Conservation (phyloP, 2,888 invertebrate species). For the Papilio elwesi region DNA sequence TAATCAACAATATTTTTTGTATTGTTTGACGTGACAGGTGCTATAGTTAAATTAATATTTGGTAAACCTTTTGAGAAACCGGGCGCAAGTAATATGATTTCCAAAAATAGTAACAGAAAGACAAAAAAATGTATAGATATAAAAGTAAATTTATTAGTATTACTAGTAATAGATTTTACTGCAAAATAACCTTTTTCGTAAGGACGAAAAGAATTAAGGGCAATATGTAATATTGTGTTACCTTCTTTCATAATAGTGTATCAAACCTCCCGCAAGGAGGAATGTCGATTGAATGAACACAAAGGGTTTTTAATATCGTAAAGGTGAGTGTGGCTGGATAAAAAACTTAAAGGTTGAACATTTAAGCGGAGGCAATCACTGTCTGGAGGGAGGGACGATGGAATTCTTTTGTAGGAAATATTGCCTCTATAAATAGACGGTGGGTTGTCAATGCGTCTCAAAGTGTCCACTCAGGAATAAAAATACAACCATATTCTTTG, state of each 20-base stretch:
- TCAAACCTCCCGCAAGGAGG: neutral
- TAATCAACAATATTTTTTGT: too few species aligned
- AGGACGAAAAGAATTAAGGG: neutral
- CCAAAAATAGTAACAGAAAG: too few species aligned
- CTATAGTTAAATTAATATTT: too few species aligned
- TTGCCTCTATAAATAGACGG: slow-evolving; percentile 7
- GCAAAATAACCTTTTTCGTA: neutral
- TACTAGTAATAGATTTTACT: neutral
- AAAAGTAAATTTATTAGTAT: too few species aligned
- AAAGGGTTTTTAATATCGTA: slow-evolving; percentile 8
- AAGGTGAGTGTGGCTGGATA: neutral
- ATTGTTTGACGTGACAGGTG: too few species aligned
- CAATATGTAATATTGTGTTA: neutral
- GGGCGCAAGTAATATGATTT: too few species aligned
- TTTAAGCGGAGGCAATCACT: neutral
- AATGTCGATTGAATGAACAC: slow-evolving; percentile 13
- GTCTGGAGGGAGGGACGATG: neutral
- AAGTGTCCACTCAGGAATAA: neutral
- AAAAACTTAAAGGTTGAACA: slow-evolving; percentile 3
- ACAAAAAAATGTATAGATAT: too few species aligned
- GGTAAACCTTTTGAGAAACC: too few species aligned
- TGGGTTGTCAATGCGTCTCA: slow-evolving; percentile 1
- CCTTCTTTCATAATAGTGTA: slow-evolving; percentile 3
- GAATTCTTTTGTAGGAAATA: slow-evolving; percentile 13
- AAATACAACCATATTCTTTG: neutral